These are phyloP conservation scores for Ectropis grisescens DNA, from an alignment of 1,140 invertebrate species.

Conservation along the genomic window DNA sequence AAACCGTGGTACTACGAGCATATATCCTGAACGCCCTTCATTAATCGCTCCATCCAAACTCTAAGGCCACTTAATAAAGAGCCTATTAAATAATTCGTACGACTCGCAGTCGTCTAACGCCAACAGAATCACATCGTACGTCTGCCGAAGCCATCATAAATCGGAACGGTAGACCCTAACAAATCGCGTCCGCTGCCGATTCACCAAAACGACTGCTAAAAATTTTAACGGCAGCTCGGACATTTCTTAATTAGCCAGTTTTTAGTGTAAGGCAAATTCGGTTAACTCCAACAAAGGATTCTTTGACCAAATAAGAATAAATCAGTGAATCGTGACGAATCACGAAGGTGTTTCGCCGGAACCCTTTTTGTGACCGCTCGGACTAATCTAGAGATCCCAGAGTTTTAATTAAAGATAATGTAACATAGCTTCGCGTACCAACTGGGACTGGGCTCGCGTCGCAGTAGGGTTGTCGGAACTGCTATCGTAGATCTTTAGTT, in stretches of 20 bases:
- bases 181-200: too few relatives aligned
- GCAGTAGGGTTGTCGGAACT: slow-evolving; percentile 3
- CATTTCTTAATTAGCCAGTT: slow-evolving; percentile 66
- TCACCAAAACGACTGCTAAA: too few relatives aligned
- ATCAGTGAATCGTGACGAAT: slow-evolving; percentile 62
- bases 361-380: slow-evolving; percentile 59
- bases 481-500: too few relatives aligned
- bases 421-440: slow-evolving; percentile 57
- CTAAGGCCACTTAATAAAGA: too few relatives aligned
- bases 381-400: slow-evolving; percentile 57
- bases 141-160: too few relatives aligned
- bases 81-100: too few relatives aligned
- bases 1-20: too few relatives aligned
- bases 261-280: slow-evolving; percentile 65
- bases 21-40: too few relatives aligned
- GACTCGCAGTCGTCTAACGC: too few relatives aligned
- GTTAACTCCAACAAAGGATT: slow-evolving; percentile 60
- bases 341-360: slow-evolving; percentile 55
- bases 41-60: too few relatives aligned
- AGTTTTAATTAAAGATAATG: slow-evolving; percentile 67
- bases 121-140: too few relatives aligned
- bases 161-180: slow-evolving; percentile 20
- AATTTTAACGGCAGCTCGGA: slow-evolving; percentile 42
- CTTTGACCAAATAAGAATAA: slow-evolving; percentile 61
- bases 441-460: slow-evolving; percentile 6